Base-by-base conservation (phyloP, 2,113 vertebrate genomes). In the Pipra filicauda region DNA sequence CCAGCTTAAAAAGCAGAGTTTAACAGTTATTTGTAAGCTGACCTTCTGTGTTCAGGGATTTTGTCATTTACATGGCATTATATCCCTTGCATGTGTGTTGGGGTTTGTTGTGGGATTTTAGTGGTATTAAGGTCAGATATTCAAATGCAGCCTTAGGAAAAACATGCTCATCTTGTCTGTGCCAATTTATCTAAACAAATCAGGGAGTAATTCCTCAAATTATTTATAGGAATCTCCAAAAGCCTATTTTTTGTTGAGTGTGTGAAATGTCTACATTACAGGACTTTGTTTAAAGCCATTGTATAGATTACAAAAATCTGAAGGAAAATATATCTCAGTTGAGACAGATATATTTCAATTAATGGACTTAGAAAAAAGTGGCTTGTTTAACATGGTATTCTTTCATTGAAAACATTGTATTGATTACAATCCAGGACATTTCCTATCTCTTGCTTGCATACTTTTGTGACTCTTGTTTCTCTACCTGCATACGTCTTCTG, bases 111-210 rank as follows among this genome's bases (percentile, higher is more conserved):
- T 35, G 69, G 46, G 62, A 61, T 91, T 96, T 91, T 61, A 81
- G 31, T 75, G 44, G 44, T 87, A 79, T 85, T 96, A 94, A 93
- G 73, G 77, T 91, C 84, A 87, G 35, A 75, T 72, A 82, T 35
- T 75, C 46, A 88, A 74, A 76, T 54, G 14, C 27, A 80, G 43
- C 49, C n/a, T 57, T 62, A 65, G 82, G 46, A 66, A 85, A 86
- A 86, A 76, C 26, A 30, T 30, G n/a, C 9, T 30, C 8, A 12
- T 83, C 51, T 86, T 84, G 31, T 69, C 55, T 54, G 15, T 70
- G 51, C 12, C 30, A 65, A 9, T 89, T 87, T 87, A 69, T 74
- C 17, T 64, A 57, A 67, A 46, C 27, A 78, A 81, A 84, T 64
- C 28, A 69, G 27, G 67, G 65, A 39, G 22, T 37, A 0, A 1